Evolutionary conservation across 2,888 invertebrate genomes (phyloP).

Genomic region (Julus scanicus): DNA sequence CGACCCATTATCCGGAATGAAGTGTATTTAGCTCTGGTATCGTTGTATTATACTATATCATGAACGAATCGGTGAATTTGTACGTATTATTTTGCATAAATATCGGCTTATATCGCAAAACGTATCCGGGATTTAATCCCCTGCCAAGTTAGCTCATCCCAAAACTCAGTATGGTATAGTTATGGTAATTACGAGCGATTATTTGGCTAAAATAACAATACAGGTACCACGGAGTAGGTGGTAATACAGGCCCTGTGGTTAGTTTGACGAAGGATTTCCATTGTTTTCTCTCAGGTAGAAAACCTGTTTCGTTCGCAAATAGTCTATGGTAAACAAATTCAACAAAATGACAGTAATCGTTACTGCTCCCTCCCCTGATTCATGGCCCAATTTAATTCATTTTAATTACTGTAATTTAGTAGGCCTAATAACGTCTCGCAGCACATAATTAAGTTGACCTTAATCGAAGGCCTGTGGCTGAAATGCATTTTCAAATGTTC

Average conservation of each 20-base stretch:
- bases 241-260: not conserved
- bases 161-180: too few species aligned
- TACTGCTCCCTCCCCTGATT: not conserved
- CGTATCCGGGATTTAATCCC: too few species aligned
- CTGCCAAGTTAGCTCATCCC: too few species aligned
- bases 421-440: not conserved
- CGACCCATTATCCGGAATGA: too few species aligned
- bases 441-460: not conserved
- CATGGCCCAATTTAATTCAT: not conserved
- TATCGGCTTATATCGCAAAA: too few species aligned
- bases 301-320: not conserved
- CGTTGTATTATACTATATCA: too few species aligned
- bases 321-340: not conserved
- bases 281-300: not conserved
- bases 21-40: too few species aligned
- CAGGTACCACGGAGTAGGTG: not conserved
- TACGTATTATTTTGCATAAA: too few species aligned
- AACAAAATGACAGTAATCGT: not conserved
- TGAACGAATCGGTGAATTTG: too few species aligned
- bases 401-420: not conserved
- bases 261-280: not conserved
- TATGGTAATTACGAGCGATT: too few species aligned
- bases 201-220: too few species aligned
- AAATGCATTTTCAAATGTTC: not conserved
- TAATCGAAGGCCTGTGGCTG: not conserved